phyloP scores from a whole-genome alignment of 92 coral and sea anemone species.

The Palythoa grandis region DNA sequence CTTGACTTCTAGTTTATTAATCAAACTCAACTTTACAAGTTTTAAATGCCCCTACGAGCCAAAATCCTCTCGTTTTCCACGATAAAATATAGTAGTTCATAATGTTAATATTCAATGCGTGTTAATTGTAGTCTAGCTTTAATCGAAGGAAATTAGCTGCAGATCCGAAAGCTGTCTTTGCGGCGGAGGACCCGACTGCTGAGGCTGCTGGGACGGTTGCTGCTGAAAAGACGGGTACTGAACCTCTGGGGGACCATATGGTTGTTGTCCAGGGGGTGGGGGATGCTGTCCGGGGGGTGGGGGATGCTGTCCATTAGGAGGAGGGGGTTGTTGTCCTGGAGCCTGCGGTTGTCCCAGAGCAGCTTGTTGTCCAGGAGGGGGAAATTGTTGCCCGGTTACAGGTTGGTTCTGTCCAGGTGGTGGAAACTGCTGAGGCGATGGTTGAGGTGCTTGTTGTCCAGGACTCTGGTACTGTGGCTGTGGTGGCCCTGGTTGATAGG shows the following conservation, averaged over 20 bases:
- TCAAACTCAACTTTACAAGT: too few relatives aligned
- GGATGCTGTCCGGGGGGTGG: slow-evolving; percentile 49
- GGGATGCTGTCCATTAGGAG: slow-evolving; percentile 44
- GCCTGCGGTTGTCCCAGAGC: neutral
- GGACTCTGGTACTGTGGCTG: slow-evolving; percentile 41
- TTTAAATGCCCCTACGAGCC: too few relatives aligned
- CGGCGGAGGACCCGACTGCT: slow-evolving; percentile 75
- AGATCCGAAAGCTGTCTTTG: slow-evolving; percentile 88
- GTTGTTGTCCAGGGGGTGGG: slow-evolving; percentile 27
- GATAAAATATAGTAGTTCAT: neutral
- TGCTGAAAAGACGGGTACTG: slow-evolving; percentile 62
- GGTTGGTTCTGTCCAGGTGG: slow-evolving; percentile 46
- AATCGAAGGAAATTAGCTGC: slow-evolving; percentile 93
- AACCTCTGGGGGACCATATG: slow-evolving; percentile 17
- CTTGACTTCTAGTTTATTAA: too few relatives aligned
- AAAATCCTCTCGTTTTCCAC: neutral
- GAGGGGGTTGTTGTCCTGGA: slow-evolving; percentile 24
- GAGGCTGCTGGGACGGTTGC: slow-evolving; percentile 40
- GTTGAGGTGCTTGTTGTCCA: slow-evolving; percentile 30
- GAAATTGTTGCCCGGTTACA: slow-evolving; percentile 46
- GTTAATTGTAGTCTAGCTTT: slow-evolving; percentile 6
- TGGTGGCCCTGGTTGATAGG: slow-evolving; percentile 51
- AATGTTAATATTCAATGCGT: neutral
- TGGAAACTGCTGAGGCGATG: slow-evolving; percentile 18
- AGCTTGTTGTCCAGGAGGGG: slow-evolving; percentile 49